Conservation (phyloP, 2,797 vertebrate species). For the Cynopterus sphinx region DNA sequence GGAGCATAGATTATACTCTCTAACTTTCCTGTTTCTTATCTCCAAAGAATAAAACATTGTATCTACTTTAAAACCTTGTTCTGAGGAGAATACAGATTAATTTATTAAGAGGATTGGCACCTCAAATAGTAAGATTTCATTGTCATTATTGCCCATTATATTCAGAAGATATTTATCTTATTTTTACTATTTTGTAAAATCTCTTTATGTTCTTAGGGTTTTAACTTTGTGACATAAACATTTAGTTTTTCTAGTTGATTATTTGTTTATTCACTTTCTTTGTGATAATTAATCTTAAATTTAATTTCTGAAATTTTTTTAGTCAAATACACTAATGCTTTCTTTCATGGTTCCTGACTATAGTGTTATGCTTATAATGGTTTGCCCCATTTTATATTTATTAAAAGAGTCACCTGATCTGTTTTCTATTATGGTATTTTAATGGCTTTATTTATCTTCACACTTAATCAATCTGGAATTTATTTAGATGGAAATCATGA, state of each 20-base stretch:
- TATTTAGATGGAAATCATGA: background rate
- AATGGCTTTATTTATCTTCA: background rate
- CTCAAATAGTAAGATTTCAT: background rate
- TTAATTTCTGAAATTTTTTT: background rate
- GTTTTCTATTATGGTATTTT: background rate
- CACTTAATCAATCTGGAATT: background rate
- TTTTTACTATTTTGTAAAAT: slow-evolving; percentile 2
- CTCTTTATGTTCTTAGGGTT: background rate
- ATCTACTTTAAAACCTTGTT: background rate
- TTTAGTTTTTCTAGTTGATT: background rate
- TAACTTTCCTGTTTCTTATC: background rate
- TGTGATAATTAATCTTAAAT: background rate
- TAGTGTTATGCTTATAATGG: background rate
- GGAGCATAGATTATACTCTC: background rate
- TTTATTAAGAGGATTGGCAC: background rate
- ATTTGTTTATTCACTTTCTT: background rate
- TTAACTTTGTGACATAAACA: background rate
- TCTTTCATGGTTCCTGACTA: background rate
- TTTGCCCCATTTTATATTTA: background rate
- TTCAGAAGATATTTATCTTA: background rate
- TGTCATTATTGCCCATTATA: background rate
- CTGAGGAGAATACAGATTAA: background rate
- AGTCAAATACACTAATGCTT: background rate
- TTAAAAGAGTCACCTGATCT: background rate
- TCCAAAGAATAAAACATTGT: background rate